Percentiles rank a stretch among this genome's conserved stretches.
Conservation (phyloP, 2,888 invertebrate species). For the Andrena praecox region DNA sequence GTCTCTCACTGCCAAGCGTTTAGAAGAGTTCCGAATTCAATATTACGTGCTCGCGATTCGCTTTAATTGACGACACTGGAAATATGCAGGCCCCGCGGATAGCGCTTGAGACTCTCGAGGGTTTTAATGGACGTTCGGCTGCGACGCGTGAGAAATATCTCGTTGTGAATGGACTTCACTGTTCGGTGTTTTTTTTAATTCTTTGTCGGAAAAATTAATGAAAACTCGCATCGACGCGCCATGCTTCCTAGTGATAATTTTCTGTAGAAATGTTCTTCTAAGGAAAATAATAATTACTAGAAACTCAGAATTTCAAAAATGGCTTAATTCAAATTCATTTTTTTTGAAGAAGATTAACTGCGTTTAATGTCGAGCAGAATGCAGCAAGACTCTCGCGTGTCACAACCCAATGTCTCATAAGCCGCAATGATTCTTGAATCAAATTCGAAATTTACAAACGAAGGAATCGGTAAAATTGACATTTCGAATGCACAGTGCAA, state of each 20-base stretch:
- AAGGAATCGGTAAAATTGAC: conserved; percentile 11
- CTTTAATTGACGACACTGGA: conserved; percentile 64
- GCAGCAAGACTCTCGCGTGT: not conserved
- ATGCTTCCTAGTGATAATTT: not conserved
- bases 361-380: not conserved
- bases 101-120: conserved; percentile 34
- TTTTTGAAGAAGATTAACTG: not conserved
- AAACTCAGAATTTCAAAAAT: not conserved
- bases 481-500: conserved; percentile 17
- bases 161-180: not conserved
- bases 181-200: not conserved
- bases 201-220: not conserved
- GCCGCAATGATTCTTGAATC: not conserved
- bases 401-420: conserved; percentile 8
- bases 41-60: conserved; percentile 60
- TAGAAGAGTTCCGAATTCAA: conserved; percentile 73
- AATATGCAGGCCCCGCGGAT: conserved; percentile 40
- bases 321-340: not conserved
- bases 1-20: conserved; percentile 59
- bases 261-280: not conserved
- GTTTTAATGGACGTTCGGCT: not conserved
- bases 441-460: not conserved
- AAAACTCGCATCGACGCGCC: not conserved
- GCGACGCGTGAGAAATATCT: not conserved
- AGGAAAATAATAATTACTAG: not conserved